A percentile compares a stretch with the other conserved stretches of the same genome.
Evolutionary conservation across 2,888 invertebrate species (phyloP).

Genomic region (Sicus ferrugineus): DNA sequence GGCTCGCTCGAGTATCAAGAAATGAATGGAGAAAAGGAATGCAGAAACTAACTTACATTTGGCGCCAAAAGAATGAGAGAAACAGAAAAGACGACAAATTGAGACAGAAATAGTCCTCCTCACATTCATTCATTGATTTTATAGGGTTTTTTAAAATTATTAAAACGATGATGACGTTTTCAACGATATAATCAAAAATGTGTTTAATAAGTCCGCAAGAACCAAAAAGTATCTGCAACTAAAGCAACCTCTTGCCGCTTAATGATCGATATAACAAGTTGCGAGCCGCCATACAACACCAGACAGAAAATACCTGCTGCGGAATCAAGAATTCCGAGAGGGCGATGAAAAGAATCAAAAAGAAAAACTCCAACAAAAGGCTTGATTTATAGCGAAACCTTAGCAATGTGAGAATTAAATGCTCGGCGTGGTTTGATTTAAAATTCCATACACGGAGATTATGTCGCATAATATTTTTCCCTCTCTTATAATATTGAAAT

Average conservation of each 20-base stretch:
- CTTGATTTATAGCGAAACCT: background rate
- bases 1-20: background rate
- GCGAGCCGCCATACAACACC: too few species aligned
- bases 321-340: background rate
- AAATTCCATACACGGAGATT: constrained; percentile 3
- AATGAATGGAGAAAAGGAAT: background rate
- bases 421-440: constrained; percentile 4
- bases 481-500: background rate
- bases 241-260: too few species aligned
- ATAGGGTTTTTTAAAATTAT: too few species aligned
- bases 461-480: background rate
- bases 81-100: background rate
- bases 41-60: background rate
- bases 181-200: too few species aligned
- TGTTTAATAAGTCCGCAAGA: too few species aligned
- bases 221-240: too few species aligned
- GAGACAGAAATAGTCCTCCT: background rate
- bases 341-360: background rate
- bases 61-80: background rate
- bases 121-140: too few species aligned
- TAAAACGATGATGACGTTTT: too few species aligned
- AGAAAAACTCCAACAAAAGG: background rate
- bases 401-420: background rate
- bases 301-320: too few species aligned
- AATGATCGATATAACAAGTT: too few species aligned